phyloP scores from a whole-genome alignment of 1,140 invertebrate genomes.

The Heterodera carotae region DNA sequence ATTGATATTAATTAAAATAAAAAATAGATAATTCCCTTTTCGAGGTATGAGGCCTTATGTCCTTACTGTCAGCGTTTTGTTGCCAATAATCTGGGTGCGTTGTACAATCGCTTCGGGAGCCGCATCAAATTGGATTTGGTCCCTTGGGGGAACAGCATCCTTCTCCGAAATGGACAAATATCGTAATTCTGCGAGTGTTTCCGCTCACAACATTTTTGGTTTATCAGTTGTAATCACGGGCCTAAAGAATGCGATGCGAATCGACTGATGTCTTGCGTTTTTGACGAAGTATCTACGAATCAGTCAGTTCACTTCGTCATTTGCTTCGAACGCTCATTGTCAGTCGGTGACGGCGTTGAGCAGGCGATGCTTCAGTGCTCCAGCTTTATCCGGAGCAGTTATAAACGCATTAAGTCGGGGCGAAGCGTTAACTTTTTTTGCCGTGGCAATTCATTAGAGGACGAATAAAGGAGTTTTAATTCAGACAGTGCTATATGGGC shows the following conservation, averaged over 20 bases:
- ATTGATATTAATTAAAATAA: neutral
- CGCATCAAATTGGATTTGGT: slow-evolving; percentile 60
- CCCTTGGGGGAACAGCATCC: slow-evolving; percentile 60
- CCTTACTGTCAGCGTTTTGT: slow-evolving; percentile 65
- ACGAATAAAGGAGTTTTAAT: neutral
- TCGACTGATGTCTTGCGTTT: slow-evolving; percentile 60
- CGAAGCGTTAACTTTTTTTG: neutral
- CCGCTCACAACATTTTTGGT: slow-evolving; percentile 1
- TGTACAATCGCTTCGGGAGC: slow-evolving; percentile 54
- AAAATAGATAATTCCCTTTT: neutral
- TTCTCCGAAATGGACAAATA: slow-evolving; percentile 44
- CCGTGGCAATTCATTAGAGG: too few relatives aligned
- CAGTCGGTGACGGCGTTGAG: slow-evolving; percentile 44
- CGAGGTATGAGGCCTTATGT: slow-evolving; percentile 58
- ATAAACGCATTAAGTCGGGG: slow-evolving; percentile 55
- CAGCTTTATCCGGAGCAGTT: slow-evolving; percentile 58
- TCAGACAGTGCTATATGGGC: slow-evolving; percentile 56
- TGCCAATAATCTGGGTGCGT: slow-evolving; percentile 56
- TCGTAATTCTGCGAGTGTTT: slow-evolving; percentile 31
- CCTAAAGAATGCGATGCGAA: slow-evolving; percentile 65
- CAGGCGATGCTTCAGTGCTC: slow-evolving; percentile 58
- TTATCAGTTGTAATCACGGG: slow-evolving; percentile 63
- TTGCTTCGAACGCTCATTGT: slow-evolving; percentile 58
- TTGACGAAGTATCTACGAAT: slow-evolving; percentile 51
- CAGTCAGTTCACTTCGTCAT: slow-evolving; percentile 61